Conservation (phyloP, 2,888 invertebrate genomes). For the Neoascia interrupta region DNA sequence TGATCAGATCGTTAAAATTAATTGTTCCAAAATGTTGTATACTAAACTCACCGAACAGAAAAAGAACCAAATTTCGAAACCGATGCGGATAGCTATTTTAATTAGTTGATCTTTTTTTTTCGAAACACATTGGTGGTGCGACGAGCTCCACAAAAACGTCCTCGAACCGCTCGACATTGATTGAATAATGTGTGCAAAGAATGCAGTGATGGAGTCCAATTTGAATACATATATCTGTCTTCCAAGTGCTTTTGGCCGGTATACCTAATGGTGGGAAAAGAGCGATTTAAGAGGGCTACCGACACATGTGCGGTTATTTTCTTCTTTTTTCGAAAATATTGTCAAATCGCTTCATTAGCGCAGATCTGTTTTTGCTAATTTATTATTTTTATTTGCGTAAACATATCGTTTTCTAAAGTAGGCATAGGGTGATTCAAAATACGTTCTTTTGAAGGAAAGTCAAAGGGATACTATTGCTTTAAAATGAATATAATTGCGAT, state of each 20-base stretch:
- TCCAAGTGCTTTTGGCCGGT: no score
- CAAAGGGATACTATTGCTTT: no score
- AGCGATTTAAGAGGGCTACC: no score
- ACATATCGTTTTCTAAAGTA: no score
- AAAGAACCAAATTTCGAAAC: conserved; percentile 43
- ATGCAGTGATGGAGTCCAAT: conserved; percentile 24
- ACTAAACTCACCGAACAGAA: neutral
- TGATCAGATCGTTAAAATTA: conserved; percentile 58
- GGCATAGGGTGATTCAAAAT: no score
- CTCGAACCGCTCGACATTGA: conserved; percentile 1
- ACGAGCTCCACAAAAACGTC: neutral
- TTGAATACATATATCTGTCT: no score
- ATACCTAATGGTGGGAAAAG: no score
- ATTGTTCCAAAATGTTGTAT: conserved; percentile 36
- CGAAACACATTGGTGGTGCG: no score
- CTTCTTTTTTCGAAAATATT: neutral
- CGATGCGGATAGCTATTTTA: conserved; percentile 13
- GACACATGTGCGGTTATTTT: no score
- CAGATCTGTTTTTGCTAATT: conserved; percentile 15
- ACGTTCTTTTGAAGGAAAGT: no score
- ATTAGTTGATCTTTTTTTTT: conserved; percentile 24
- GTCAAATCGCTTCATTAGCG: conserved; percentile 34
- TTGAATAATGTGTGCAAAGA: conserved; percentile 37
- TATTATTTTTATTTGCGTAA: no score
- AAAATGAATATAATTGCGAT: no score